Conservation (phyloP, 2,797 vertebrate genomes). For the Fundulus diaphanus region DNA sequence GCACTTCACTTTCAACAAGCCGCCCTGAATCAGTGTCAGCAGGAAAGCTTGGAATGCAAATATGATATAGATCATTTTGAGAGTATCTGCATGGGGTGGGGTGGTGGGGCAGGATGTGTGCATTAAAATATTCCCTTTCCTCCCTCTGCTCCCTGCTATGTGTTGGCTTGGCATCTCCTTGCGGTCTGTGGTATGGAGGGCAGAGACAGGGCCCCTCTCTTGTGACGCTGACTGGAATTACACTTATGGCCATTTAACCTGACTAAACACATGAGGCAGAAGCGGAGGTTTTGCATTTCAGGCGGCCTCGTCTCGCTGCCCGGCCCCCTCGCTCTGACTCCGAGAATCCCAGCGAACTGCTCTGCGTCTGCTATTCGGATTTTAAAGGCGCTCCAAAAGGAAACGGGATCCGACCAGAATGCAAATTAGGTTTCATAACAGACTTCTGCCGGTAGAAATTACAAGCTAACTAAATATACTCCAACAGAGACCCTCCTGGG, state of each 20-base stretch:
- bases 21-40: conserved; percentile 49
- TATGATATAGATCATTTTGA: conserved; percentile 44
- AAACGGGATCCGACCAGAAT: conserved; percentile 6
- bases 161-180: conserved; percentile 64
- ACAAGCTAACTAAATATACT: conserved; percentile 8
- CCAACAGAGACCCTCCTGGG: conserved; percentile 14
- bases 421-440: conserved; percentile 12
- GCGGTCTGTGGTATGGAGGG: conserved; percentile 74
- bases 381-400: background rate
- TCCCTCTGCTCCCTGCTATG: conserved; percentile 32
- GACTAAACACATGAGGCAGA: conserved; percentile 53
- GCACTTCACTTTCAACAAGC: conserved; percentile 34
- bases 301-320: conserved; percentile 8
- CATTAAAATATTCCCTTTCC: conserved; percentile 62
- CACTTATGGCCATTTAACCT: conserved; percentile 70
- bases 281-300: conserved; percentile 56
- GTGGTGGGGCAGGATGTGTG: conserved; percentile 36
- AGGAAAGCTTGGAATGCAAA: conserved; percentile 54
- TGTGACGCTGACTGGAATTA: conserved; percentile 71
- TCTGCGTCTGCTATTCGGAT: background rate
- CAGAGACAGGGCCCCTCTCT: conserved; percentile 68
- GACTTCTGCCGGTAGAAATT: conserved; percentile 6
- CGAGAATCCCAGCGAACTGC: conserved; percentile 1
- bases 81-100: conserved; percentile 16
- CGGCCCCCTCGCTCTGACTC: conserved; percentile 1